A percentile compares a stretch with the other conserved stretches of the same genome.
phyloP scores from a whole-genome alignment of 2,888 invertebrate genomes.

The Cecidostiba fungosa region DNA sequence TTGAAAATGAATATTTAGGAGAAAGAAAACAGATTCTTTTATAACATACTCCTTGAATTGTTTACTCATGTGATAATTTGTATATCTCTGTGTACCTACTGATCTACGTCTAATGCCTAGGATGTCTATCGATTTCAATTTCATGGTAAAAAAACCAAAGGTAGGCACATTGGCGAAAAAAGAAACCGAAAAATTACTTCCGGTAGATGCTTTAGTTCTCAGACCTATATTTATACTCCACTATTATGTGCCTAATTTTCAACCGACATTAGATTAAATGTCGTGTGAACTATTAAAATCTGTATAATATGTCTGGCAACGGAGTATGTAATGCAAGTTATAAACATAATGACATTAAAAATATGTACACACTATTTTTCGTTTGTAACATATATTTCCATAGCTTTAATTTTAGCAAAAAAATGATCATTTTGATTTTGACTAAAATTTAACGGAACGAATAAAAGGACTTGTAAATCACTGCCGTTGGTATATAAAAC shows the following conservation, averaged over 20 bases:
- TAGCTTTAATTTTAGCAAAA: neutral
- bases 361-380: neutral
- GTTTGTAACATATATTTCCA: slow-evolving; percentile 5
- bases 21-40: slow-evolving; percentile 27
- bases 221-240: slow-evolving; percentile 64
- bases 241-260: slow-evolving; percentile 68
- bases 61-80: slow-evolving; percentile 79
- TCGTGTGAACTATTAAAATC: slow-evolving; percentile 47
- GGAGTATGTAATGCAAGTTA: slow-evolving; percentile 12
- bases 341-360: neutral
- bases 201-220: slow-evolving; percentile 66
- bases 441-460: neutral
- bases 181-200: slow-evolving; percentile 59
- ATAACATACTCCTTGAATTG: slow-evolving; percentile 71
- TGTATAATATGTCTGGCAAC: slow-evolving; percentile 14
- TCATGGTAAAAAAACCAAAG: slow-evolving; percentile 62
- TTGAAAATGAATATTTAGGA: neutral
- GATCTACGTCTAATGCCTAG: slow-evolving; percentile 67
- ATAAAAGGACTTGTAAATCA: neutral
- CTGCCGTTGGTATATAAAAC: slow-evolving; percentile 22
- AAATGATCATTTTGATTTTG: neutral
- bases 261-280: slow-evolving; percentile 26
- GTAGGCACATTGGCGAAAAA: slow-evolving; percentile 57
- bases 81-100: slow-evolving; percentile 77
- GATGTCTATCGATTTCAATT: slow-evolving; percentile 60